Evolutionary conservation across 2,797 vertebrate genomes (phyloP).

Genomic region (Crax fasciolata): DNA sequence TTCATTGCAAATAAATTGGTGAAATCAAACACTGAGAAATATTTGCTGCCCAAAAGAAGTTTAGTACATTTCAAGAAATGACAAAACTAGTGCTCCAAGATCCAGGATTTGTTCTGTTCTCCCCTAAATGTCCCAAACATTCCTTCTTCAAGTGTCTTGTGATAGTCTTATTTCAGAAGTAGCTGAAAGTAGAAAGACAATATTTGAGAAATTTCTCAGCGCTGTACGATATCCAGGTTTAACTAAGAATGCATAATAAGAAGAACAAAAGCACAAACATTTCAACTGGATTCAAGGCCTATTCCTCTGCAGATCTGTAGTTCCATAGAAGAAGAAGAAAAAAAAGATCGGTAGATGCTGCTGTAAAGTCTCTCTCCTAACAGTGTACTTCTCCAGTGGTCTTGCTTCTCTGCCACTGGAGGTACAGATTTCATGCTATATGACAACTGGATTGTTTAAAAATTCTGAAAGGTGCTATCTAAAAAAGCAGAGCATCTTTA

Average conservation of each 20-base stretch:
- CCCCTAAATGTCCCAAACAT: neutral
- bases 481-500: neutral
- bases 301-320: neutral
- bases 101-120: neutral
- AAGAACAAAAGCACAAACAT: neutral
- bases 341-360: neutral
- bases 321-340: neutral
- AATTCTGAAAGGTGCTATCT: neutral
- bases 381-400: neutral
- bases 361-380: neutral
- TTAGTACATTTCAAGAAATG: neutral
- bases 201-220: neutral
- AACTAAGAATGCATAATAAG: neutral
- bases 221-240: neutral
- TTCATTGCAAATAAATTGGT: neutral
- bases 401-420: neutral
- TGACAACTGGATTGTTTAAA: neutral
- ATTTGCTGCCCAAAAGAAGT: neutral
- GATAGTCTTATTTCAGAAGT: neutral
- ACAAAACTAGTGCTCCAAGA: neutral
- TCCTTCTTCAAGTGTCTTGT: neutral
- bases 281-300: neutral
- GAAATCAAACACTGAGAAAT: neutral
- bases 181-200: neutral
- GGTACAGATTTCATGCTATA: neutral